A percentile compares a stretch with the other conserved stretches of the same genome.
Evolutionary conservation across 2,113 vertebrate genomes (phyloP).

Genomic region (Hipposideros armiger): DNA sequence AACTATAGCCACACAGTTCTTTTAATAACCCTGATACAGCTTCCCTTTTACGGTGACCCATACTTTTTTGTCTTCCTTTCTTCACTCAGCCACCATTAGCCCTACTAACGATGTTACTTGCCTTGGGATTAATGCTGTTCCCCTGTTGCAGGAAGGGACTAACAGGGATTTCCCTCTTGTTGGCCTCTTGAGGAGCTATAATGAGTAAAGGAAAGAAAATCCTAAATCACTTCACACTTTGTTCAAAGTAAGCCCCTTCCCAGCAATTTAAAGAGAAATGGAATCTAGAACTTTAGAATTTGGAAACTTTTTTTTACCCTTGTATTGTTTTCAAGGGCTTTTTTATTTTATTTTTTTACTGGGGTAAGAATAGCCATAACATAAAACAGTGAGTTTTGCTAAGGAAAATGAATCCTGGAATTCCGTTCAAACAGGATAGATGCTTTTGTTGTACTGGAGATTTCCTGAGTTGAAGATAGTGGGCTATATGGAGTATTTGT

Average conservation of each 20-base stretch:
- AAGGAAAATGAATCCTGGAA: constrained; percentile 15
- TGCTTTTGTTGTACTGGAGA: not conserved
- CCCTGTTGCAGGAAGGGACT: constrained; percentile 57
- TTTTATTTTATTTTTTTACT: not conserved
- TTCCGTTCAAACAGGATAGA: not conserved
- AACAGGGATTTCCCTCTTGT: constrained; percentile 54
- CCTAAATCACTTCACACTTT: constrained; percentile 52
- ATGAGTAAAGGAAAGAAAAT: constrained; percentile 67
- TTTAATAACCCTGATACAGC: not conserved
- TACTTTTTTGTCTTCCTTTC: not conserved
- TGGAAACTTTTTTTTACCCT: not conserved
- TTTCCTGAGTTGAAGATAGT: constrained; percentile 33
- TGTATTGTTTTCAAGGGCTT: not conserved
- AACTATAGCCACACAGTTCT: not conserved
- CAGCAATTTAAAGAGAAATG: constrained; percentile 49
- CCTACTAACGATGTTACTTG: not conserved
- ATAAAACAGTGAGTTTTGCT: constrained; percentile 55
- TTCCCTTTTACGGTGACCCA: not conserved
- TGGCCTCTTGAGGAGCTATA: constrained; percentile 26
- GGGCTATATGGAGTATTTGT: not conserved
- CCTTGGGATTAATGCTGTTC: constrained; percentile 57
- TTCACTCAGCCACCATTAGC: not conserved
- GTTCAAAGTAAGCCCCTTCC: constrained; percentile 61
- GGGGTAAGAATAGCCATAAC: not conserved
- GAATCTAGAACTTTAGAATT: constrained; percentile 26